Evolutionary conservation across 2,888 invertebrate genomes (phyloP).

Genomic region (Drosophila sordidapex): DNA sequence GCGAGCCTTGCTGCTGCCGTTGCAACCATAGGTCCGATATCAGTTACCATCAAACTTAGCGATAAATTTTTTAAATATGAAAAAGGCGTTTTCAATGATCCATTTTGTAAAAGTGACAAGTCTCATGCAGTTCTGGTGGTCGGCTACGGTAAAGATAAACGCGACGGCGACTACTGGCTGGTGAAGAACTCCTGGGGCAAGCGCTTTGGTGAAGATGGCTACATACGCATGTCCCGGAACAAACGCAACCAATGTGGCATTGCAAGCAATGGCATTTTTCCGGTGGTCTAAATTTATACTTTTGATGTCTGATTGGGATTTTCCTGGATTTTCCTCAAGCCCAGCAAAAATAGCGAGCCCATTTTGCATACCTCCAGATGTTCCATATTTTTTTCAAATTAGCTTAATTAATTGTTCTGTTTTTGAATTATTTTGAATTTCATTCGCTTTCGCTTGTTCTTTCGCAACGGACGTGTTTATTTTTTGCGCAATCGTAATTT

Average conservation of each 20-base stretch:
- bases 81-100: conserved; percentile 91
- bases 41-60: conserved; percentile 94
- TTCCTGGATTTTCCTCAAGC: background rate
- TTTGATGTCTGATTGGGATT: background rate
- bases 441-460: too few relatives aligned
- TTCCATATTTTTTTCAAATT: background rate
- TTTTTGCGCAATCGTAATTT: too few relatives aligned
- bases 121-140: conserved; percentile 87
- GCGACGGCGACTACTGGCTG: conserved; percentile 88
- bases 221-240: conserved; percentile 94
- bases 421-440: too few relatives aligned
- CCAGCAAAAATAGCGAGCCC: background rate
- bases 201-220: conserved; percentile 92
- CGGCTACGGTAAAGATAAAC: conserved; percentile 81
- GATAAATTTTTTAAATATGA: conserved; percentile 92
- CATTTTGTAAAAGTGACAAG: conserved; percentile 87
- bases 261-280: conserved; percentile 92
- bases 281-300: conserved; percentile 88
- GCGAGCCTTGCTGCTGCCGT: conserved; percentile 90
- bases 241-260: conserved; percentile 93
- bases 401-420: background rate
- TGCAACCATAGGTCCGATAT: conserved; percentile 92
- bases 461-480: too few relatives aligned
- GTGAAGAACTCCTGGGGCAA: conserved; percentile 89
- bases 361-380: background rate